Base-by-base conservation (phyloP, 2,113 vertebrate species). In the Scophthalmus maximus region DNA sequence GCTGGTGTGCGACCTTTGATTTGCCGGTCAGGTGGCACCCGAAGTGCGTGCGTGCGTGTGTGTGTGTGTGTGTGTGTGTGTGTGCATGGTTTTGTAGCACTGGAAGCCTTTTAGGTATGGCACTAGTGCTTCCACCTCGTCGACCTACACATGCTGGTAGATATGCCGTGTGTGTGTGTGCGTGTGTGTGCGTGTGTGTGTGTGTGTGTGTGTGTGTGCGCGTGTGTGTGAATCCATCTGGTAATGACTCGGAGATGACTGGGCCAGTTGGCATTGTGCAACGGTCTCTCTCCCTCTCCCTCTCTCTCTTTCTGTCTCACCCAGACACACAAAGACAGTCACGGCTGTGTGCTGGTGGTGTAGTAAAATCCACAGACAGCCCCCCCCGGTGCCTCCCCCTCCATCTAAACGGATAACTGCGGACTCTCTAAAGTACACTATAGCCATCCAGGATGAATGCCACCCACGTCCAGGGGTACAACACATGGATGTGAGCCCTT, bases 191-290 rank as follows among this genome's bases (percentile, higher is more conserved):
- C 34, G 71, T 62, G 62, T 38, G 36, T 38, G 68, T 53, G 38
- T 47, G 59, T 68, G 55, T 32, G 25, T 77, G 81, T 42, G 66
- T 57, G 62, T 38, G 36, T 38, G 69, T 56, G 27, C 34, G 57
- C 68, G 60, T 32, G 26, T 76, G 82, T 61, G 70, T 56, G 82
- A 73, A 79, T 81, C 84, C 88, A 87, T 89, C 88, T 88, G 84
- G 86, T 87, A 87, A 84, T 83, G 77, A 82, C 84, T 87, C 36
- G 47, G 71, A 79, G 62, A 64, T 63, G 83, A 82, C 74, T 76
- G 66, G 79, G 83, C 85, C 81, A 87, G 73, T 91, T 91, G 89
- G 87, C 85, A 72, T 55, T 69, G 65, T 65, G 40, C 61, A 38
- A 18, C n/a, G 6, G 59, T 58, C 25, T 17, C 60, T 29, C 15